Conservation (phyloP, 2,888 invertebrate species). For the Dendrolimus houi region DNA sequence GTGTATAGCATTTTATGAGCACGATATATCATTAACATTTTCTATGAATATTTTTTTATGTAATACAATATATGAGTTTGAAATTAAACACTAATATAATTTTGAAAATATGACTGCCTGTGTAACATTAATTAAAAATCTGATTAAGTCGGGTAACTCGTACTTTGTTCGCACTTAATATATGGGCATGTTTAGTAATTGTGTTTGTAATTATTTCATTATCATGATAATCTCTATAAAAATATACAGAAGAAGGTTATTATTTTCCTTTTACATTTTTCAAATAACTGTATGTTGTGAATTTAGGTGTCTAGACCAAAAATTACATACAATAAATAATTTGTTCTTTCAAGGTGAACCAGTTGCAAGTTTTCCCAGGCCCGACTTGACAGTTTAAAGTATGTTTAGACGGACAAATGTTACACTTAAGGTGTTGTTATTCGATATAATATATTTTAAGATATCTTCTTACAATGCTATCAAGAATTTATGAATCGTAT, state of each 20-base stretch:
- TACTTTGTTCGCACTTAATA: not conserved
- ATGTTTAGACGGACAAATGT: not conserved
- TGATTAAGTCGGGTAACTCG: not conserved
- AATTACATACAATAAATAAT: conserved; percentile 1
- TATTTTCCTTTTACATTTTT: not conserved
- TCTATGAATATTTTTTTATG: too few relatives aligned
- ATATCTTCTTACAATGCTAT: too few relatives aligned
- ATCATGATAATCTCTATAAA: not conserved
- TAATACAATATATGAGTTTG: too few relatives aligned
- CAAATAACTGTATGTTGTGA: not conserved
- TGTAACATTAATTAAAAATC: not conserved
- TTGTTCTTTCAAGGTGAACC: not conserved
- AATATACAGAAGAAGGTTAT: not conserved
- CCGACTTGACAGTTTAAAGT: not conserved
- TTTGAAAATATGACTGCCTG: too few relatives aligned
- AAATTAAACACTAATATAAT: too few relatives aligned
- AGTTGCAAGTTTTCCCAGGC: conserved; percentile 1
- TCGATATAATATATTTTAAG: too few relatives aligned
- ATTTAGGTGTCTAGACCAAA: not conserved
- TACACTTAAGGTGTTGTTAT: not conserved
- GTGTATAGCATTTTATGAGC: too few relatives aligned
- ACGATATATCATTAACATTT: too few relatives aligned
- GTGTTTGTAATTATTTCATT: not conserved
- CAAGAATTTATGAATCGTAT: too few relatives aligned
- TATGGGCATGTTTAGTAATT: not conserved